These are phyloP conservation scores for Acanthurus leucopareius DNA, from an alignment of 2,797 vertebrate genomes.

Conservation along the genomic window DNA sequence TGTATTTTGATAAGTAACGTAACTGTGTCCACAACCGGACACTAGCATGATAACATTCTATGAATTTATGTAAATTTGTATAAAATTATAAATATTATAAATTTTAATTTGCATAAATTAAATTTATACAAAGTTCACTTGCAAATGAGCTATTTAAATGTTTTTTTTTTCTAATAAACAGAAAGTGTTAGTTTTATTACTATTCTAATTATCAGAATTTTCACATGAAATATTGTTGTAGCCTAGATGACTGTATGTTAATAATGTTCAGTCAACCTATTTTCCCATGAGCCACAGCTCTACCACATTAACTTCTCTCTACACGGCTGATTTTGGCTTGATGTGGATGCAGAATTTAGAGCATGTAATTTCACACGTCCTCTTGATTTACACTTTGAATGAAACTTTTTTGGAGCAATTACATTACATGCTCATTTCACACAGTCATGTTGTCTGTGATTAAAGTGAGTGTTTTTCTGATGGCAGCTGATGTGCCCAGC, in stretches of 20 bases:
- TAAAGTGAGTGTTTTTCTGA: slow-evolving; percentile 3
- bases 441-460: slow-evolving; percentile 22
- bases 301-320: slow-evolving; percentile 29
- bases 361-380: slow-evolving; percentile 69
- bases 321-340: slow-evolving; percentile 50
- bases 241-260: too few species aligned
- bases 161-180: too few species aligned
- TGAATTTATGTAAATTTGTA: too few species aligned
- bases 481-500: not conserved
- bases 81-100: too few species aligned
- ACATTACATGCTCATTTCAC: slow-evolving; percentile 60
- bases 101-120: too few species aligned
- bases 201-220: too few species aligned
- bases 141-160: too few species aligned
- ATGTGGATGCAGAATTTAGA: slow-evolving; percentile 71
- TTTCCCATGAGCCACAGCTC: slow-evolving; percentile 17
- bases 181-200: too few species aligned
- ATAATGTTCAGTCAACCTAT: slow-evolving; percentile 6
- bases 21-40: too few species aligned
- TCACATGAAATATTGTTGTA: not conserved
- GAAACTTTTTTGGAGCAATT: slow-evolving; percentile 44
- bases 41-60: too few species aligned
- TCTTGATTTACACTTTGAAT: slow-evolving; percentile 62
- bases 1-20: not conserved
- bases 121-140: too few species aligned